Evolutionary conservation across 2,888 invertebrate genomes (phyloP).

Genomic region (Clanis bilineata): DNA sequence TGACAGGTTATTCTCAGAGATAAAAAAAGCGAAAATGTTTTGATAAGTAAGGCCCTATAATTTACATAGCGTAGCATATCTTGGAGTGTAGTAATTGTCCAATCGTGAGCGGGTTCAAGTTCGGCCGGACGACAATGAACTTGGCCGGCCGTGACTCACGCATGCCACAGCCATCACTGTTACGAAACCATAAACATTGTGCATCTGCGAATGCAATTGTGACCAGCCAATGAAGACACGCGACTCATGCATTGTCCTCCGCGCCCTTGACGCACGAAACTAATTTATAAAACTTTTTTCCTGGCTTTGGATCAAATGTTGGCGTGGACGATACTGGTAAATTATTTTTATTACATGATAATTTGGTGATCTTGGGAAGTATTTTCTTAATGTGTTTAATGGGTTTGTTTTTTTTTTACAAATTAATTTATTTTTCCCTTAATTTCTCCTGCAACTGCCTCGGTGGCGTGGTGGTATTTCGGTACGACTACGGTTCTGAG

Average conservation of each 20-base stretch:
- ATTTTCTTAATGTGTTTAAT: no score
- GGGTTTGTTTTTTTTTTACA: neutral
- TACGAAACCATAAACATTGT: conserved; percentile 77
- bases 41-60: neutral
- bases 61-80: conserved; percentile 41
- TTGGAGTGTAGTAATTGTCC: conserved; percentile 43
- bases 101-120: conserved; percentile 72
- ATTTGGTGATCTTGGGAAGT: no score
- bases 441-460: no score
- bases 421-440: neutral
- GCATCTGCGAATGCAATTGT: conserved; percentile 61
- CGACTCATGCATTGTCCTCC: conserved; percentile 42
- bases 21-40: no score
- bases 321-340: neutral
- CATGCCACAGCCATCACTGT: conserved; percentile 65
- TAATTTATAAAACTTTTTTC: neutral
- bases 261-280: conserved; percentile 32
- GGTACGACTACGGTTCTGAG: no score
- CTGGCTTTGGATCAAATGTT: neutral
- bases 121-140: conserved; percentile 79
- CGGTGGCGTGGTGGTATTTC: no score
- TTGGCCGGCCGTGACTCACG: conserved; percentile 79
- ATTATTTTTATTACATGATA: no score
- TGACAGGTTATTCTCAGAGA: no score
- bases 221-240: conserved; percentile 37